These are phyloP conservation scores for Fissipunctia ypsillon DNA, from an alignment of 2,888 invertebrate species.

Conservation along the genomic window DNA sequence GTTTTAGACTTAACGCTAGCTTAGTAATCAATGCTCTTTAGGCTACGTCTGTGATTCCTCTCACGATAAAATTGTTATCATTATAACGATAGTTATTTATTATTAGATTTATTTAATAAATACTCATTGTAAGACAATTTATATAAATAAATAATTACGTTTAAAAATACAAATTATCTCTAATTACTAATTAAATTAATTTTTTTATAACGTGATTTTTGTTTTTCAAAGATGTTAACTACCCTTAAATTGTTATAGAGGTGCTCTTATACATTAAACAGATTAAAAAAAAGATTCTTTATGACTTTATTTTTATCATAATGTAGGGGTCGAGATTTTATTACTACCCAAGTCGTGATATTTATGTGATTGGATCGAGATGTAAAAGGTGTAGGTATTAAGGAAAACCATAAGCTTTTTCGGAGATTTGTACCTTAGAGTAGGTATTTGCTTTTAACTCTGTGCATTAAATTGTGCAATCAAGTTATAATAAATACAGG, in stretches of 20 bases:
- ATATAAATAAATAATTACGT: slow-evolving; percentile 12
- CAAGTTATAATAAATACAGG: neutral
- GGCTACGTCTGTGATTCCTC: slow-evolving; percentile 88
- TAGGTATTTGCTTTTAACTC: neutral
- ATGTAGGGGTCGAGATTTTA: slow-evolving; percentile 50
- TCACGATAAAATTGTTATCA: slow-evolving; percentile 78
- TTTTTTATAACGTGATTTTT: slow-evolving; percentile 33
- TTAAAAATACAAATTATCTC: slow-evolving; percentile 41
- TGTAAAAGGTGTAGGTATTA: slow-evolving; percentile 43
- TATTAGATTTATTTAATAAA: slow-evolving; percentile 37
- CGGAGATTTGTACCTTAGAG: slow-evolving; percentile 2
- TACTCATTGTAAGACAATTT: slow-evolving; percentile 14
- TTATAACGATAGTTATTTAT: slow-evolving; percentile 62
- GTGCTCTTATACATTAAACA: slow-evolving; percentile 60
- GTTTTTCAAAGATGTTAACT: slow-evolving; percentile 38
- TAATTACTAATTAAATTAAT: slow-evolving; percentile 22
- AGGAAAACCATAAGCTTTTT: slow-evolving; percentile 57
- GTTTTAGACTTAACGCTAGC: slow-evolving; percentile 52
- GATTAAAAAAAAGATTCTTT: slow-evolving; percentile 36
- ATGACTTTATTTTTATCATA: slow-evolving; percentile 57
- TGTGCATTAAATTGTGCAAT: neutral
- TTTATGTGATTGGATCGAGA: slow-evolving; percentile 40
- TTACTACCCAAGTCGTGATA: slow-evolving; percentile 43
- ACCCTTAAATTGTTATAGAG: slow-evolving; percentile 46
- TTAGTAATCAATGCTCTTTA: slow-evolving; percentile 80